Percentiles rank a stretch among this genome's conserved stretches.
phyloP scores from a whole-genome alignment of 2,888 invertebrate genomes.

The Opisthograptis luteolata region DNA sequence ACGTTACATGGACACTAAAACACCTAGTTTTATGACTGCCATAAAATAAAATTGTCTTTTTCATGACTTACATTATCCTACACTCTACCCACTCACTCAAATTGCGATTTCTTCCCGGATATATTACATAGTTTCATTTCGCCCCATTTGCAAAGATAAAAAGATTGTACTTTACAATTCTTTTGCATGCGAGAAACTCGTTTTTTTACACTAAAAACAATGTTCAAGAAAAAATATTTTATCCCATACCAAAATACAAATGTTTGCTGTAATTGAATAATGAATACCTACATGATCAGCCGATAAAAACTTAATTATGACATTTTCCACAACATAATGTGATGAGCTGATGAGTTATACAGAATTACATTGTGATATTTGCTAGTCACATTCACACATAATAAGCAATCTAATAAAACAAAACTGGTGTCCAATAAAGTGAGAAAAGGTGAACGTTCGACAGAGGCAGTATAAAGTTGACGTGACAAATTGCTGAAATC shows the following conservation, averaged over 20 bases:
- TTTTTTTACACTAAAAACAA: no score
- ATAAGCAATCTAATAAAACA: constrained; percentile 10
- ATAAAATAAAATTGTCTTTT: constrained; percentile 59
- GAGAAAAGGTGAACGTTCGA: constrained; percentile 30
- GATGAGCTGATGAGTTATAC: no score
- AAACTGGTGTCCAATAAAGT: constrained; percentile 24
- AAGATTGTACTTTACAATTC: background rate
- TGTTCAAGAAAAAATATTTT: no score
- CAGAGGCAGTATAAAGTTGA: constrained; percentile 54
- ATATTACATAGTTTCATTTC: constrained; percentile 29
- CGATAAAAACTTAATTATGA: no score
- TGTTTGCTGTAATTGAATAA: no score
- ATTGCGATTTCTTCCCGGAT: constrained; percentile 44
- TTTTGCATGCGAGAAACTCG: background rate
- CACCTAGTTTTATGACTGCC: constrained; percentile 52
- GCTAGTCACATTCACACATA: no score
- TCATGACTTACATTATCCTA: constrained; percentile 54
- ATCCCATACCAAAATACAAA: no score
- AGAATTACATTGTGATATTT: no score
- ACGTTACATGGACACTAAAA: constrained; percentile 39
- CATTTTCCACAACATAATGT: no score
- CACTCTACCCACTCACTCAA: constrained; percentile 47
- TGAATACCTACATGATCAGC: no score
- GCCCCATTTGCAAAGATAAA: constrained; percentile 7
- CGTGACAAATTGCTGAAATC: constrained; percentile 69